Evolutionary conservation across 2,797 vertebrate genomes (phyloP).

Genomic region (Hybognathus amarus): DNA sequence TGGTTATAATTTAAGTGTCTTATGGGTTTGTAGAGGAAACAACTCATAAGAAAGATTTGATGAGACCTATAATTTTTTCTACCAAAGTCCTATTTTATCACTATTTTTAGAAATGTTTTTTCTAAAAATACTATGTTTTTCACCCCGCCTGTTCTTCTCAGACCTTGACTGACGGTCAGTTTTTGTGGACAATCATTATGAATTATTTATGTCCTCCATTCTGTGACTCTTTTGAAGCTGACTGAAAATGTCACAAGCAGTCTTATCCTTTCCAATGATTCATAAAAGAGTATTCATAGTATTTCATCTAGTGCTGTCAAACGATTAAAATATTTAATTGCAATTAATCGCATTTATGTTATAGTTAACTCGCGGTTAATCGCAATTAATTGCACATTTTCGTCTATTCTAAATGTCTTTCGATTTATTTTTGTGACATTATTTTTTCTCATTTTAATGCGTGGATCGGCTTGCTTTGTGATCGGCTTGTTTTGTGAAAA

Average conservation of each 20-base stretch:
- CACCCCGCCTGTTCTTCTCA: not conserved
- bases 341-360: no score
- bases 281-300: not conserved
- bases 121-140: no score
- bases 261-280: slow-evolving; percentile 6
- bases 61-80: slow-evolving; percentile 7
- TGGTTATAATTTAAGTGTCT: slow-evolving; percentile 28
- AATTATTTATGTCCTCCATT: not conserved
- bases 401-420: no score
- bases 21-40: not conserved
- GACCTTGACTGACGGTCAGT: not conserved
- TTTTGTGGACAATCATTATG: not conserved
- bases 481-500: no score
- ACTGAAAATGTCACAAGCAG: slow-evolving; percentile 6
- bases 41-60: not conserved
- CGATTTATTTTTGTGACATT: no score
- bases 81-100: not conserved
- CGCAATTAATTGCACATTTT: no score
- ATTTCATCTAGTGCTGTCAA: slow-evolving; percentile 1
- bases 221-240: not conserved
- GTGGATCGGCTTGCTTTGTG: no score
- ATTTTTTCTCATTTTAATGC: no score
- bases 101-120: not conserved
- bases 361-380: no score
- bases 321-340: no score